Conservation (phyloP, 2,113 vertebrate genomes). For the Galeopterus variegatus region DNA sequence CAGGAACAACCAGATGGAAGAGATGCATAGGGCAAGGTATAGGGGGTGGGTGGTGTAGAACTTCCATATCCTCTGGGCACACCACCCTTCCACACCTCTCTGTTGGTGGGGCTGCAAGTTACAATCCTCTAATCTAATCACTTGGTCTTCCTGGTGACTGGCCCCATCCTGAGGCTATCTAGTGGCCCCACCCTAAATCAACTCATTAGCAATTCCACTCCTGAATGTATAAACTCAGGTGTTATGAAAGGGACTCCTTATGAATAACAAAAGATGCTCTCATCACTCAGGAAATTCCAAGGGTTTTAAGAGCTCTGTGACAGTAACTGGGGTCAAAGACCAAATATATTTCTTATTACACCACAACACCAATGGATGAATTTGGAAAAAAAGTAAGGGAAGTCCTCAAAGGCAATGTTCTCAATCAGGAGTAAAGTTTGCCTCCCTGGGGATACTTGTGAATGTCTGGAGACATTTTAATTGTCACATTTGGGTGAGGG, state of each 20-base stretch:
- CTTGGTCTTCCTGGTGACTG: background rate
- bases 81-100: background rate
- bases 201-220: background rate
- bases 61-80: background rate
- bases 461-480: background rate
- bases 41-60: background rate
- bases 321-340: background rate
- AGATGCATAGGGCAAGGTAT: background rate
- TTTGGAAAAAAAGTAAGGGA: background rate
- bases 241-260: background rate
- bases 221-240: background rate
- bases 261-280: background rate
- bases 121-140: background rate
- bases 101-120: background rate
- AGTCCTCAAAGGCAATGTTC: background rate
- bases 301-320: background rate
- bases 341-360: background rate
- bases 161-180: background rate
- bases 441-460: background rate
- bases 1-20: background rate
- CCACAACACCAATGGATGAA: background rate
- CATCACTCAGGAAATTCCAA: background rate
- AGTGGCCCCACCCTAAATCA: background rate
- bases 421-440: background rate
- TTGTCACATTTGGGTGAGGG: background rate